Base-by-base conservation (phyloP, 2,113 vertebrate genomes). In the Piaya cayana region DNA sequence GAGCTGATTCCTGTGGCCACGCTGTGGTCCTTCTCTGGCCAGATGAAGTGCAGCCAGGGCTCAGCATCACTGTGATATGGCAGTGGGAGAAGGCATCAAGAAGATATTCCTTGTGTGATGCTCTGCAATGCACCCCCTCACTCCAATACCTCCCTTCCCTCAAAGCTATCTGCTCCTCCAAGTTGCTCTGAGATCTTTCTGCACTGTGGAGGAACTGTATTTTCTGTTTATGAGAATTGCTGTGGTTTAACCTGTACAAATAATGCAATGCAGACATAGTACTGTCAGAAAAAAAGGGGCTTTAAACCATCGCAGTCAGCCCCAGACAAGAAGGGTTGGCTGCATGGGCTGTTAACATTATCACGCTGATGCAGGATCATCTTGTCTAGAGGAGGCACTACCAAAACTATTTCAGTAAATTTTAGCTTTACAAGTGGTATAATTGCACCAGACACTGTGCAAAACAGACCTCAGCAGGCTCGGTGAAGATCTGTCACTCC, bases 401-500 rank as follows among this genome's bases (percentile, higher is more conserved):
- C 23, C 60, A 59, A 36, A 92, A 65, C 11, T 20, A 10, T 47
- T 52, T 74, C 75, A 78, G 78, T 39, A 87, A 87, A 88, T 52
- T 25, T 82, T 50, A 55, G 75, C 82, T 86, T 93, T 80, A 21
- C 17, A 95, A 75, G 26, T 34, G 76, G 78, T 43, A 30, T 77
- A 88, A 90, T 94, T 81, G 18, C 9, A 86, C 14, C 59, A 90
- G 92, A 92, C 77, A 43, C 53, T 62, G n/a, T 23, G 69, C 3
- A 67, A 77, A 88, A 50, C 92, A 93, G 92, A 88, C 63, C 79
- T 27, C 75, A 32, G 47, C 0, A 1, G 3, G 16, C 27, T 80
- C 79, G 74, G 43, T 59, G 90, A 93, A 86, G 75, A 88, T 62
- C 82, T 74, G 43, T 88, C 94, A 64, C 90, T 91, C 70, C 45